Evolutionary conservation across 2,113 vertebrate genomes (phyloP), one percentile per base, ranked within the genome.

Genomic region (Anoura caudifer): DNA sequence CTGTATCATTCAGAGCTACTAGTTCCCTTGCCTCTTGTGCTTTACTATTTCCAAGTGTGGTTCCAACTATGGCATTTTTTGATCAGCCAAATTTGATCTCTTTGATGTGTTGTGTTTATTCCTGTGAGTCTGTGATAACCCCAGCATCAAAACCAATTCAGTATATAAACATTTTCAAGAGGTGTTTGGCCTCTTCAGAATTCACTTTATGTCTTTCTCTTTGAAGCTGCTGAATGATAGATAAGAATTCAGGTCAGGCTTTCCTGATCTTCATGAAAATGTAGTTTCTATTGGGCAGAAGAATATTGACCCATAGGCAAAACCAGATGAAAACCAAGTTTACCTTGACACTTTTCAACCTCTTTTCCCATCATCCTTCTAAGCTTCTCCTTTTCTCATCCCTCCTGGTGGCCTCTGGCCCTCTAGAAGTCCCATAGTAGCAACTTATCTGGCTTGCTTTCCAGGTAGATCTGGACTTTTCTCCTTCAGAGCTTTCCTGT

Each of bases 81-180:
- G 31, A 83, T 83, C 82, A 95, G 61, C 45, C 26, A 47, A 43
- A 47, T 88, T 75, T 89, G 59, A 91, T n/a, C 47, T 17, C 16
- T 87, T 85, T 67, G 69, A 89, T 72, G 76, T 91, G 41, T 65
- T 83, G n/a, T 91, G 54, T 26, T 7, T 70, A 10, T 84, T 91
- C 93, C 83, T 91, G 83, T 93, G 67, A 83, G 65, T 87, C 67
- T 84, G 24, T 69, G 82, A 95, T 86, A 93, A 85, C 56, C 31
- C 31, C 90, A 81, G 67, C 50, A 76, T 59, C 75, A 94, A 95
- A 88, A 80, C 83, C 94, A 87, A 33, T 81, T 93, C 94, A 91
- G 90, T 94, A 95, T 91, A 94, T 52, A 87, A 63, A 93, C 52
- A 73, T 93, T 73, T 82, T 38, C 33, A 86, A 93, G 92, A 95